Conservation (phyloP, 2,797 vertebrate genomes). For the Pipistrellus nathusii region DNA sequence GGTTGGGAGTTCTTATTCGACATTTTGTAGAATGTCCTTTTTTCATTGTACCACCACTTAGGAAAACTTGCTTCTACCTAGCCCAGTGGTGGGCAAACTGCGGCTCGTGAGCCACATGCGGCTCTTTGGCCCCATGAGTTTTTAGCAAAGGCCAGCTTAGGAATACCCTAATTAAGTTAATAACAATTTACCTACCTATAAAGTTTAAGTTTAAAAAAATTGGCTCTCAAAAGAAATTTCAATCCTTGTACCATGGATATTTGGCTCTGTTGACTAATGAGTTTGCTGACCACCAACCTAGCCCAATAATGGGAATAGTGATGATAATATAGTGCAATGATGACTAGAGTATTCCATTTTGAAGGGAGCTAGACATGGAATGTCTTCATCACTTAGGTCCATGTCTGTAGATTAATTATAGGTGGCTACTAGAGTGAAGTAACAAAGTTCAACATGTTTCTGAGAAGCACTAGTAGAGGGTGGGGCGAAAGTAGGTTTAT, state of each 20-base stretch:
- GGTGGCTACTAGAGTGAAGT: neutral
- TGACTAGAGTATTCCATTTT: neutral
- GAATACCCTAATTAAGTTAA: too few relatives aligned
- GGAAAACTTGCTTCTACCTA: neutral
- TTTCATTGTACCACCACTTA: neutral
- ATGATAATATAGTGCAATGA: neutral
- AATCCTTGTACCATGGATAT: too few relatives aligned
- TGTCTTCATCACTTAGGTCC: neutral
- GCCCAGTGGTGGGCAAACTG: neutral
- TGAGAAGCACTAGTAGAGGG: neutral
- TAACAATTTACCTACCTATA: too few relatives aligned
- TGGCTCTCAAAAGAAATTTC: too few relatives aligned
- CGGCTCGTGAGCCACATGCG: too few relatives aligned
- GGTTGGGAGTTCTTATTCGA: neutral
- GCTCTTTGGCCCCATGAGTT: too few relatives aligned
- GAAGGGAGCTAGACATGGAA: constrained; percentile 40
- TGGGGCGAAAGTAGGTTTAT: neutral
- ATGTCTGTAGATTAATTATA: neutral
- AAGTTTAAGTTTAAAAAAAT: too few relatives aligned
- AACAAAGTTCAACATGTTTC: neutral
- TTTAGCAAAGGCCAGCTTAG: too few relatives aligned
- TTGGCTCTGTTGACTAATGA: too few relatives aligned
- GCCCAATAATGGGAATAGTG: neutral
- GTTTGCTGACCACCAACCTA: neutral
- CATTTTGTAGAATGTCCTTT: neutral